These are phyloP conservation scores for Turritopsis rubra DNA, from an alignment of 30 jellyfish, hydroid and myxozoan genomes.

Conservation along the genomic window DNA sequence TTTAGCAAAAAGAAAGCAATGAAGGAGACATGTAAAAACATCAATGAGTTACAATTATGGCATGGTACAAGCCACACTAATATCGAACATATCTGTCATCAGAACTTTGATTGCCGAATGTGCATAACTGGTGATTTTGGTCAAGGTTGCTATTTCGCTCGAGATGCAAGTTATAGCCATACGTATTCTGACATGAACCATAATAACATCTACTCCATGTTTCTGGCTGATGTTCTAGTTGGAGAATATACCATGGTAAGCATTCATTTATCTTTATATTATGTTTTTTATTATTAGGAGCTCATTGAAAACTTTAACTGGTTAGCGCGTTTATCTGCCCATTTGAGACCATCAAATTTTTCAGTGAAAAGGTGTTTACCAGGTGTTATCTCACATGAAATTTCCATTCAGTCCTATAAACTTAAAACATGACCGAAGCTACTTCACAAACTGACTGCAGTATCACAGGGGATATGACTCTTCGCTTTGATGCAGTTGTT, in stretches of 20 bases:
- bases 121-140: not conserved
- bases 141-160: not conserved
- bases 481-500: no score
- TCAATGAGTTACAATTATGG: slow-evolving; percentile 15
- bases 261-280: no score
- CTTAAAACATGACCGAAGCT: no score
- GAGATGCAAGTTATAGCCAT: slow-evolving; percentile 4
- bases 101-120: slow-evolving; percentile 22
- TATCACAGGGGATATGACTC: no score
- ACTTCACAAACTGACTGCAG: no score
- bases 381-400: no score
- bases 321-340: no score
- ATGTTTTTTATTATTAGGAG: no score
- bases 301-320: no score
- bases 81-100: slow-evolving; percentile 4
- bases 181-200: not conserved
- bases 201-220: not conserved
- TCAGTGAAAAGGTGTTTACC: no score
- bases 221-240: slow-evolving; percentile 2
- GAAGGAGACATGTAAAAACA: not conserved
- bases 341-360: no score
- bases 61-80: slow-evolving; percentile 12
- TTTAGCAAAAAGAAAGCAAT: not conserved
- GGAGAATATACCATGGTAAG: slow-evolving; percentile 7
- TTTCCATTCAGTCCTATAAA: no score